Percentiles rank a stretch among this genome's conserved stretches.
Conservation (phyloP, 2,797 vertebrate genomes). For the Stomatorhinus walkeri region DNA sequence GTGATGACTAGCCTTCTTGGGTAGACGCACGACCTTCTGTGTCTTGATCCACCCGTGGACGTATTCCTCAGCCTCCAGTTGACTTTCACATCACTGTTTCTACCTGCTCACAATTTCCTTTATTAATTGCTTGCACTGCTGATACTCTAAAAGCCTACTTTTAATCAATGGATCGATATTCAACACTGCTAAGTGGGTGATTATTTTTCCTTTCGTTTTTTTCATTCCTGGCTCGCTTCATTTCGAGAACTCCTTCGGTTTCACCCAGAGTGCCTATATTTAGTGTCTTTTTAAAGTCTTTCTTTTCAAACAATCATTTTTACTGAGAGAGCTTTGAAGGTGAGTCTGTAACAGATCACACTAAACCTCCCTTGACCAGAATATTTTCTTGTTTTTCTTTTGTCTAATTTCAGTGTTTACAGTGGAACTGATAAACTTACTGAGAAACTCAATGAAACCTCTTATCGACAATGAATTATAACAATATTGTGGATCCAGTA, state of each 20-base stretch:
- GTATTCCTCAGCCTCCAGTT: not conserved
- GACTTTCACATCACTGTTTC: slow-evolving; percentile 13
- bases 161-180: slow-evolving; percentile 32
- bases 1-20: not conserved
- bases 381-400: not conserved
- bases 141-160: slow-evolving; percentile 27
- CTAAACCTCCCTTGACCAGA: not conserved
- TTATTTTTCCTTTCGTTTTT: not conserved
- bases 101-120: slow-evolving; percentile 18
- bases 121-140: slow-evolving; percentile 30
- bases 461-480: not conserved
- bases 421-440: not conserved
- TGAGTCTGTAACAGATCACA: not conserved
- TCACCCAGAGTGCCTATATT: slow-evolving; percentile 1
- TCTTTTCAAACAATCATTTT: slow-evolving; percentile 7
- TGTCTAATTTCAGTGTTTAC: not conserved
- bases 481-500: not conserved
- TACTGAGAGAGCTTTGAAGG: slow-evolving; percentile 5
- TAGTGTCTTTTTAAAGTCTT: not conserved
- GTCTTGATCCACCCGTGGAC: not conserved
- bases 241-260: slow-evolving; percentile 4
- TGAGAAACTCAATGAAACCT: not conserved
- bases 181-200: slow-evolving; percentile 18
- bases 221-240: not conserved
- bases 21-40: slow-evolving; percentile 7